Conservation (phyloP, 2,888 invertebrate species). For the Mystacides longicornis region DNA sequence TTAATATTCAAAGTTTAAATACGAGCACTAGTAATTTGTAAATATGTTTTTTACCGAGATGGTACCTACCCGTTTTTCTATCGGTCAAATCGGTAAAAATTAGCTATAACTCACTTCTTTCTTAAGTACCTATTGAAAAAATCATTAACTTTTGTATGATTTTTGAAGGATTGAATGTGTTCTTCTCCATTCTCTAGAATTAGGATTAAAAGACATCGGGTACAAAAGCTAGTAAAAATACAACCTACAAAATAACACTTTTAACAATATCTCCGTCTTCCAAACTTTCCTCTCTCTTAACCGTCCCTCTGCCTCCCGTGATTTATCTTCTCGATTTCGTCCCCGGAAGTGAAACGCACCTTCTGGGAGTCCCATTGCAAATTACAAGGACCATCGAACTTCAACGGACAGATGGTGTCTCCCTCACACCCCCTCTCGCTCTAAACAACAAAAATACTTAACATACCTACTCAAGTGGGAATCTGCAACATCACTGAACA, state of each 20-base stretch:
- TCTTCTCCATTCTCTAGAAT: too few relatives aligned
- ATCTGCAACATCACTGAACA: too few relatives aligned
- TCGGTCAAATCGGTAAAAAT: too few relatives aligned
- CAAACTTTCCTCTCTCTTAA: neutral
- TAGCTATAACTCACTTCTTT: too few relatives aligned
- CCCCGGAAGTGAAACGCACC: conserved; percentile 2
- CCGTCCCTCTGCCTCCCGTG: neutral
- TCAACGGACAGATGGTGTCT: neutral
- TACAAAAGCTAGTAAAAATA: neutral
- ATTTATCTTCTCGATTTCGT: neutral
- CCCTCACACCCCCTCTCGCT: neutral
- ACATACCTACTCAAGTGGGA: neutral
- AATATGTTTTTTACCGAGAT: too few relatives aligned
- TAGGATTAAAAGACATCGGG: neutral
- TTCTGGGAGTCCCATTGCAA: conserved; percentile 1
- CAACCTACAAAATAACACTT: neutral
- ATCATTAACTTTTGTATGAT: too few relatives aligned
- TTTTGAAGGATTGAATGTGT: too few relatives aligned
- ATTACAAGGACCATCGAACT: conserved; percentile 1
- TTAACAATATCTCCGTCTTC: neutral
- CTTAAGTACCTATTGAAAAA: too few relatives aligned
- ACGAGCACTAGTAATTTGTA: too few relatives aligned
- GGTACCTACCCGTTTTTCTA: too few relatives aligned
- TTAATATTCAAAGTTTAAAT: too few relatives aligned
- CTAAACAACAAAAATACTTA: conserved; percentile 1